Evolutionary conservation across 2,888 invertebrate genomes (phyloP).

Genomic region (Amphimallon solstitiale): DNA sequence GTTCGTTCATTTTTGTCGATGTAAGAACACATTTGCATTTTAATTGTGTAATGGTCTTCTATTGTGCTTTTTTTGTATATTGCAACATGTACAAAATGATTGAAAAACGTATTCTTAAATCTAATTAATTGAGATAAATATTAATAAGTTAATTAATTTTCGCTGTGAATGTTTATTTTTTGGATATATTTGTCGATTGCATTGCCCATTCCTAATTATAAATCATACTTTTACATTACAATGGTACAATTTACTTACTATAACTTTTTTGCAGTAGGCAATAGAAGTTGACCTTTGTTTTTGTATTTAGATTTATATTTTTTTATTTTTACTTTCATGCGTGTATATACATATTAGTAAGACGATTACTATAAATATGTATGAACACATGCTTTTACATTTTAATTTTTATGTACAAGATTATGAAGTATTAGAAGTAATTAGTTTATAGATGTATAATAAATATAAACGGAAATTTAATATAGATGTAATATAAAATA

Average conservation of each 20-base stretch:
- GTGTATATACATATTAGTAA: conserved; percentile 33
- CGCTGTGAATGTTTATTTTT: conserved; percentile 25
- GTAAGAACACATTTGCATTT: conserved; percentile 10
- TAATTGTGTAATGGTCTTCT: conserved; percentile 8
- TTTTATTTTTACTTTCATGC: conserved; percentile 19
- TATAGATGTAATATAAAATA: conserved; percentile 40
- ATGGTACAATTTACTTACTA: conserved; percentile 27
- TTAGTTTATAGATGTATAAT: conserved; percentile 34
- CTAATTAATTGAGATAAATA: conserved; percentile 5
- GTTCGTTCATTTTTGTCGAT: conserved; percentile 1
- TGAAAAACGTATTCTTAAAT: conserved; percentile 20
- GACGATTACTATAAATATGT: conserved; percentile 22
- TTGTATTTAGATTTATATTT: conserved; percentile 28
- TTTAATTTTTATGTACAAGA: conserved; percentile 37
- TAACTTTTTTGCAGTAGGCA: conserved; percentile 6
- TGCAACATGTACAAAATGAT: conserved; percentile 31
- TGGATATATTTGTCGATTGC: conserved; percentile 17
- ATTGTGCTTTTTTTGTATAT: conserved; percentile 32
- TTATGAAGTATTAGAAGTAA: conserved; percentile 37
- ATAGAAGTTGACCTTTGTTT: conserved; percentile 26
- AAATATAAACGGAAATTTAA: conserved; percentile 30
- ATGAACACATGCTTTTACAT: conserved; percentile 13
- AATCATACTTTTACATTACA: conserved; percentile 21
- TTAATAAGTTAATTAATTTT: conserved; percentile 10
- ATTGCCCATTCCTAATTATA: conserved; percentile 23